phyloP scores from a whole-genome alignment of 2,797 vertebrate genomes.

The Enteromius afrohamiltoni region DNA sequence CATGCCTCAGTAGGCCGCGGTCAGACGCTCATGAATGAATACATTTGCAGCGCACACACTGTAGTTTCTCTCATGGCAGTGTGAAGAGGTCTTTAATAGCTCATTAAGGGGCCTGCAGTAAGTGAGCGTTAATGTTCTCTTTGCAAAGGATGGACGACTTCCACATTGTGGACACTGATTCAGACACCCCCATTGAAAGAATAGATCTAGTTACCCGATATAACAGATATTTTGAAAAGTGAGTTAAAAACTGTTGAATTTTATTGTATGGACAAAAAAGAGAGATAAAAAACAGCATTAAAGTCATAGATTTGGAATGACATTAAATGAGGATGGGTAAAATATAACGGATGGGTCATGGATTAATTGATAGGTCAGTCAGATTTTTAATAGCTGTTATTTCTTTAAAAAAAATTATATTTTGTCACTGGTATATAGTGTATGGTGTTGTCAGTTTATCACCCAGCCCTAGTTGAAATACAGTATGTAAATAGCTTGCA shows the following conservation, averaged over 20 bases:
- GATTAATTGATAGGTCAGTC: not conserved
- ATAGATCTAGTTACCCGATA: not conserved
- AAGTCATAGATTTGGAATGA: not conserved
- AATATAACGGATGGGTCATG: not conserved
- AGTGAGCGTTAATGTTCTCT: constrained; percentile 55
- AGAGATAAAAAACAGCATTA: not conserved
- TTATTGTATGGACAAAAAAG: not conserved
- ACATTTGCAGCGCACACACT: constrained; percentile 40
- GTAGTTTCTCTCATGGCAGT: constrained; percentile 22
- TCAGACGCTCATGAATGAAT: constrained; percentile 44
- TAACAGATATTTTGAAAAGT: not conserved
- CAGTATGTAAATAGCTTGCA: not conserved
- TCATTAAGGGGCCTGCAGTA: constrained; percentile 48
- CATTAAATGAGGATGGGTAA: not conserved
- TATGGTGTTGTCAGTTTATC: not conserved
- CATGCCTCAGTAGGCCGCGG: constrained; percentile 54
- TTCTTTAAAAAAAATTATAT: not conserved
- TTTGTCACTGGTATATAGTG: not conserved
- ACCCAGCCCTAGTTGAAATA: not conserved
- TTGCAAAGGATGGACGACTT: constrained; percentile 8
- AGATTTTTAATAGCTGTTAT: not conserved
- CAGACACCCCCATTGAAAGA: constrained; percentile 17
- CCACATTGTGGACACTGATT: constrained; percentile 20
- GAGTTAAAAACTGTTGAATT: not conserved
- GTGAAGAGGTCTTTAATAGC: constrained; percentile 54